A percentile compares a stretch with the other conserved stretches of the same genome.
These are phyloP conservation scores for Microctonus hyperodae DNA, from an alignment of 2,888 invertebrate genomes.

Conservation along the genomic window DNA sequence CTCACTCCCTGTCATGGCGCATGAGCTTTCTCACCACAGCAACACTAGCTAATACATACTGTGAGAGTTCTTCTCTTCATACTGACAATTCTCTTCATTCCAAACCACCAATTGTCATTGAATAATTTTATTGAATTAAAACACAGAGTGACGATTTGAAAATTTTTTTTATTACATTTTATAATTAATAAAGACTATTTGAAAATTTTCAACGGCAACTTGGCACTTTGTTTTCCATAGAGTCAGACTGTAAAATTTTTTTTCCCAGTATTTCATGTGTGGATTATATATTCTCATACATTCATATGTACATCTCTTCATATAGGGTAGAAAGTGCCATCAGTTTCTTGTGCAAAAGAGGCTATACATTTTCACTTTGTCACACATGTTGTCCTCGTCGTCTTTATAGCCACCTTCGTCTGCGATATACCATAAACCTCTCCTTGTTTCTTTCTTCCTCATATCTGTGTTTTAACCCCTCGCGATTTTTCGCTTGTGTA, in stretches of 20 bases:
- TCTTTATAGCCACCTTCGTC: slow-evolving; percentile 47
- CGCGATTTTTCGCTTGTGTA: slow-evolving; percentile 44
- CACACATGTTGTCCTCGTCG: slow-evolving; percentile 60
- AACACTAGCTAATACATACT: slow-evolving; percentile 23
- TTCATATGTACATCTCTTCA: slow-evolving; percentile 6
- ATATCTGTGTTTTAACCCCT: slow-evolving; percentile 40
- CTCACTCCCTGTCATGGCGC: slow-evolving; percentile 7
- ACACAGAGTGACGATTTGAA: no score
- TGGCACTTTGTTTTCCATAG: no score
- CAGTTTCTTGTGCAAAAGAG: slow-evolving; percentile 36
- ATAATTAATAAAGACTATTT: no score
- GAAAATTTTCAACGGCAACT: no score
- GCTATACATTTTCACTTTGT: slow-evolving; percentile 63
- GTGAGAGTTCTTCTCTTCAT: slow-evolving; percentile 18
- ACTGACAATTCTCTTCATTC: slow-evolving; percentile 9
- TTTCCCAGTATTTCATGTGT: neutral
- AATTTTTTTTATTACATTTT: no score
- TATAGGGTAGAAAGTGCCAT: slow-evolving; percentile 30
- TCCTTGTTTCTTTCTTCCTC: slow-evolving; percentile 29
- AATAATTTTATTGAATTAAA: neutral
- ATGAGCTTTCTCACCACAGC: slow-evolving; percentile 14
- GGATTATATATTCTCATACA: neutral
- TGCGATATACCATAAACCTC: slow-evolving; percentile 33
- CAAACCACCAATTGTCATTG: neutral
- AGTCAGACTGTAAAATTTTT: neutral